Evolutionary conservation across 2,113 vertebrate species (phyloP).

Genomic region (Puffinus mauretanicus): DNA sequence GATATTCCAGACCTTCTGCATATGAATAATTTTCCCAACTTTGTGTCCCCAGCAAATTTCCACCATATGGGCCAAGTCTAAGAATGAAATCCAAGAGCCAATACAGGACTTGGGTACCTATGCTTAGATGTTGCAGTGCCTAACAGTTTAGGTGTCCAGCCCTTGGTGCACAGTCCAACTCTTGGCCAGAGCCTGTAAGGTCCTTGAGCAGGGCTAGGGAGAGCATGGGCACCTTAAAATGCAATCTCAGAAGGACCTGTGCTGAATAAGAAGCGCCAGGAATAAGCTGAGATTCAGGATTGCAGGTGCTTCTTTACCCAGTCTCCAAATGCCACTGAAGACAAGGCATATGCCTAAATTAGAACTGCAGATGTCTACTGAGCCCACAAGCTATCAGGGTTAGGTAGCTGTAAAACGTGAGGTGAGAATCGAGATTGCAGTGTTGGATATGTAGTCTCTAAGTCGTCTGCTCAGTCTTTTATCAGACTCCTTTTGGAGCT

Average conservation of each 20-base stretch:
- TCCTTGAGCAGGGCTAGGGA: background rate
- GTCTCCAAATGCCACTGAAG: background rate
- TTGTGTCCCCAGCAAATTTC: background rate
- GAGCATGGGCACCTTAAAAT: background rate
- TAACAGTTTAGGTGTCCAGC: background rate
- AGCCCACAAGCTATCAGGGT: background rate
- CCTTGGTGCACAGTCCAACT: background rate
- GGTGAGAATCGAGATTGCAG: background rate
- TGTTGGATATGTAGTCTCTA: background rate
- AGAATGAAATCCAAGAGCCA: background rate
- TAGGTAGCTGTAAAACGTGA: background rate
- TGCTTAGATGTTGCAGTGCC: background rate
- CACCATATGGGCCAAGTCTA: background rate
- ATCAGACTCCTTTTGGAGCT: background rate
- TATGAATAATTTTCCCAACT: background rate
- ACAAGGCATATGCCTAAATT: background rate
- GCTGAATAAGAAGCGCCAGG: background rate
- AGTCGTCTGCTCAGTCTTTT: background rate
- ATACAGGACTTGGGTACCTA: background rate
- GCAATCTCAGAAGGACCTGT: background rate
- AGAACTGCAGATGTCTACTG: background rate
- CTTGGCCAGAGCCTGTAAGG: background rate
- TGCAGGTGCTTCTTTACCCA: background rate
- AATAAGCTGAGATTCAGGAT: background rate
- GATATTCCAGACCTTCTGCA: background rate